phyloP scores from a whole-genome alignment of 2,888 invertebrate species.

The Sinodicranocentrus sp. region DNA sequence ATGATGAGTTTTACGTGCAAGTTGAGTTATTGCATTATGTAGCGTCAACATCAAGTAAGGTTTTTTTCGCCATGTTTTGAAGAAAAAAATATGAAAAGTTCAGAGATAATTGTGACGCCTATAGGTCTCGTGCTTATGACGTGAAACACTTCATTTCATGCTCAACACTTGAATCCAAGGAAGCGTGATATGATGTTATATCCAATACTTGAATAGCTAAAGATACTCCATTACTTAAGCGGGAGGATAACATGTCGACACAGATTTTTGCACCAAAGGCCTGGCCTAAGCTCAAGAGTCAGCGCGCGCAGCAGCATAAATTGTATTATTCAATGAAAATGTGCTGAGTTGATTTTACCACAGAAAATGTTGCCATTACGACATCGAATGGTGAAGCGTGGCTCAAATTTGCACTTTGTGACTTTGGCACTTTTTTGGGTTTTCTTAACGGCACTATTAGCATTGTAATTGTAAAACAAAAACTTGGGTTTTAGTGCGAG shows the following conservation, averaged over 20 bases:
- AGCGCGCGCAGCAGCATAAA: background rate
- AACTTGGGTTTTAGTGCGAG: too few relatives aligned
- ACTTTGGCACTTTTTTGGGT: background rate
- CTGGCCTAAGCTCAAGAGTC: background rate
- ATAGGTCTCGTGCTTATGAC: conserved; percentile 1
- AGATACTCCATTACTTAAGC: too few relatives aligned
- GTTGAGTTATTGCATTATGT: too few relatives aligned
- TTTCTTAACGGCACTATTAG: background rate
- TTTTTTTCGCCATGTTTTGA: background rate
- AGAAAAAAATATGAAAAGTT: too few relatives aligned
- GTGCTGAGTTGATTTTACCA: background rate
- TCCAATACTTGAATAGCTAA: background rate
- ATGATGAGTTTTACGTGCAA: background rate
- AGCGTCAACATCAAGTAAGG: background rate
- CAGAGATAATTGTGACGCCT: conserved; percentile 1
- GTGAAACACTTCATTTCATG: conserved; percentile 58
- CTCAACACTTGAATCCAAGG: conserved; percentile 29
- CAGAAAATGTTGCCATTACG: background rate
- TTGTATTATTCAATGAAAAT: too few relatives aligned
- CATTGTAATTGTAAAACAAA: too few relatives aligned
- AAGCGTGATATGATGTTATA: conserved; percentile 60
- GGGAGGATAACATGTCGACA: too few relatives aligned
- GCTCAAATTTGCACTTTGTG: background rate
- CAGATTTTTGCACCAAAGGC: conserved; percentile 8
- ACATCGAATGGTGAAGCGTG: background rate